Percentiles rank a stretch among this genome's conserved stretches.
Conservation (phyloP, 2,113 vertebrate genomes). For the Pollachius pollachius region DNA sequence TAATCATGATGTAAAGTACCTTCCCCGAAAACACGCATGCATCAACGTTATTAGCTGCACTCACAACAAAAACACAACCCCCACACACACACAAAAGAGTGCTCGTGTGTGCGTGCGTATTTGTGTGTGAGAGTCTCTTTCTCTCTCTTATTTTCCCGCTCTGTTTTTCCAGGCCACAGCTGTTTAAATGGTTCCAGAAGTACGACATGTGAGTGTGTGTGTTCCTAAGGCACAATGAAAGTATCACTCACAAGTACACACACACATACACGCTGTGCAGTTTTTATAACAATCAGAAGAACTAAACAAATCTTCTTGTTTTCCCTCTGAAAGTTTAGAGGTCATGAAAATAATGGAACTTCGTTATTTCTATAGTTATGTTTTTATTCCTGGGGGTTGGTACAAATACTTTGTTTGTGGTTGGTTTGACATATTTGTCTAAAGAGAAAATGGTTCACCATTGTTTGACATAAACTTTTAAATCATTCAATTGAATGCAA, state of each 20-base stretch:
- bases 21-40: neutral
- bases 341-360: too few relatives aligned
- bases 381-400: too few relatives aligned
- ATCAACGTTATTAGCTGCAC: conserved; percentile 6
- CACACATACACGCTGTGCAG: conserved; percentile 18
- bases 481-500: too few relatives aligned
- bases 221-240: conserved; percentile 55
- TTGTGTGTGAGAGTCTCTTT: neutral
- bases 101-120: neutral
- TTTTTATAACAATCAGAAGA: conserved; percentile 12
- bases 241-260: conserved; percentile 36
- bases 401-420: too few relatives aligned
- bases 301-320: too few relatives aligned
- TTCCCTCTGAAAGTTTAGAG: too few relatives aligned
- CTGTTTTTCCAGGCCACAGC: conserved; percentile 50
- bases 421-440: too few relatives aligned
- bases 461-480: too few relatives aligned
- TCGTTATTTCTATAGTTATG: too few relatives aligned
- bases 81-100: neutral
- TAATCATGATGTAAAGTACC: conserved; percentile 37
- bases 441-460: too few relatives aligned
- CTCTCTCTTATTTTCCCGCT: conserved; percentile 12
- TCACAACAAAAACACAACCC: neutral
- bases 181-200: conserved; percentile 69
- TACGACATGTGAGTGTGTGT: conserved; percentile 47